Evolutionary conservation across 2,113 vertebrate species (phyloP), one percentile per base, ranked within the genome.

Genomic region (Coryphaenoides rupestris): DNA sequence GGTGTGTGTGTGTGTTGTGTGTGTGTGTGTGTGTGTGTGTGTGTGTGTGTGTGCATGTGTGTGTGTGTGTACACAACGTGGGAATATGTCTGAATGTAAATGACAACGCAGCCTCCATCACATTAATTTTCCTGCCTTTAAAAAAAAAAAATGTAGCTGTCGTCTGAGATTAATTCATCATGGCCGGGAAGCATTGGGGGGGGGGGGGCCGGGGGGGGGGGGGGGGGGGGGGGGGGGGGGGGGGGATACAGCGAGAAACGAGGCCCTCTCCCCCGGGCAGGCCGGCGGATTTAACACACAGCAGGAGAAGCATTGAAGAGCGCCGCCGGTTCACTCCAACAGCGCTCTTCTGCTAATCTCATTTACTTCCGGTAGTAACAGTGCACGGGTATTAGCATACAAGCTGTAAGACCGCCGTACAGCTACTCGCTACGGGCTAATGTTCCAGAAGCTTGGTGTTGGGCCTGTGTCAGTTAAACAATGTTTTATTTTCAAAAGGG

Each of bases 211-310:
- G n/a, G n/a, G n/a, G n/a, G n/a, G n/a, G n/a, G n/a, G n/a, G n/a
- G n/a, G n/a, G n/a, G n/a, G n/a, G n/a, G n/a, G n/a, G n/a, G n/a
- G n/a, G n/a, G n/a, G n/a, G 69, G 26, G 60, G 73, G 75, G 63
- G 77, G 80, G 24, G 69, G 26, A 13, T 46, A 78, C 60, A 68
- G 62, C 62, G 58, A 73, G 73, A 72, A 79, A 55, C 68, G 65
- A 80, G 71, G 62, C 63, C 66, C 70, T 79, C 73, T 75, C 81
- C 73, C 65, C 70, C 80, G 75, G 83, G 83, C 70, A 77, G 81
- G 85, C 69, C 84, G 75, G 77, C 67, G 70, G 76, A 83, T 86
- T 85, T 83, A 79, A 74, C 76, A 70, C 83, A 66, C 86, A 80
- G 80, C 72, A 55, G 77, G 80, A 75, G 66, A 49, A n/a, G 64